Evolutionary conservation across 2,113 vertebrate genomes (phyloP), one percentile per base, ranked within the genome.

Genomic region (Phyllostomus hastatus): DNA sequence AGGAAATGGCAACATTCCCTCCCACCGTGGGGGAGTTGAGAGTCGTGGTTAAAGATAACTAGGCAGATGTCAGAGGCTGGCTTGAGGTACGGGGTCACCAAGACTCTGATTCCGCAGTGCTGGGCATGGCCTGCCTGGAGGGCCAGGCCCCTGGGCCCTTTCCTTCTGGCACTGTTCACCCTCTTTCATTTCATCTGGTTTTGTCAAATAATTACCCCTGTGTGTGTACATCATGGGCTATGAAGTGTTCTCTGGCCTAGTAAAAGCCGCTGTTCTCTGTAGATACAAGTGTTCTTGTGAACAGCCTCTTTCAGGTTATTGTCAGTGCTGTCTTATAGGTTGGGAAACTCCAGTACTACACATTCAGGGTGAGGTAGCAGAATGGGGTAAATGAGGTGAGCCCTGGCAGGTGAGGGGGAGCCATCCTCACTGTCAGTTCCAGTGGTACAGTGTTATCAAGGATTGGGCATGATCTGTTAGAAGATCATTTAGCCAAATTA

Each of bases 391-490:
- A 35, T 1, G 10, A 52, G 16, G 52, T 1, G 22, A 48, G 46
- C 20, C 24, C 16, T 38, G 38, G 28, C 0, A 2, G 33, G 16
- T 3, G 7, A 48, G 10, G 8, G 48, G 35, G 14, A 0, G 3
- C 19, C 8, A 15, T 9, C 9, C 50, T 31, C 2, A 6, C n/a
- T 46, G 22, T 59, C 5, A 17, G 33, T 78, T 48, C 73, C 16
- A 2, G 2, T 2, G 17, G 73, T 4, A 20, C 38, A 20, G 54
- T 59, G 81, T 80, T 28, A 35, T 35, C n/a, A 84, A 83, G 61
- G 46, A 41, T 5, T 46, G n/a, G 54, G 70, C 41, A 19, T 72
- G 48, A 52, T 48, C 19, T 43, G 43, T 4, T n/a, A 80, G 35
- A 67, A n/a, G 54, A 80, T 38, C 61, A 61, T 19, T 76, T 57